These are phyloP conservation scores for Drosophila sordidula DNA, from an alignment of 2,888 invertebrate species.

Conservation along the genomic window DNA sequence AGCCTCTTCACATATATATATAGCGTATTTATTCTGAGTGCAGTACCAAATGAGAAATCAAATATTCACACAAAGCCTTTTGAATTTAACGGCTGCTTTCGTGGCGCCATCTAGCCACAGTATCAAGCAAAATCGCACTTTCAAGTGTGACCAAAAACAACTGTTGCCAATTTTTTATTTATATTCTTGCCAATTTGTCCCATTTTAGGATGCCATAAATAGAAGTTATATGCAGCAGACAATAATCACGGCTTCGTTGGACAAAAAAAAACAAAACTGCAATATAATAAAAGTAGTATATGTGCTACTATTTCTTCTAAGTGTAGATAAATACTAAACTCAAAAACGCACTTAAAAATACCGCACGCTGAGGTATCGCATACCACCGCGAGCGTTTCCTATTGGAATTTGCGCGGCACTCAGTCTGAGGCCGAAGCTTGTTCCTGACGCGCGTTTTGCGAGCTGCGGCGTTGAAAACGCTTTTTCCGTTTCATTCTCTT, in stretches of 20 bases:
- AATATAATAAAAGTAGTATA: neutral
- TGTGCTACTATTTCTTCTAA: neutral
- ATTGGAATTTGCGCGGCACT: constrained; percentile 59
- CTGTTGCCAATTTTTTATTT: neutral
- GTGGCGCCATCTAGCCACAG: constrained; percentile 46
- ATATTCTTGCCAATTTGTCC: neutral
- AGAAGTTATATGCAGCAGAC: neutral
- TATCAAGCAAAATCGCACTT: neutral
- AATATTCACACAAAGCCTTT: constrained; percentile 1
- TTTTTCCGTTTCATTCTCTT: constrained; percentile 65
- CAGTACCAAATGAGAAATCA: neutral
- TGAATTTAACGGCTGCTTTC: constrained; percentile 19
- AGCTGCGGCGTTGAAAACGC: constrained; percentile 64
- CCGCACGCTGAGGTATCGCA: constrained; percentile 16
- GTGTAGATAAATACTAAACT: constrained; percentile 24
- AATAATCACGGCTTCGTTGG: neutral
- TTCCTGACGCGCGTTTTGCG: constrained; percentile 84
- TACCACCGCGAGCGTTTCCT: constrained; percentile 24
- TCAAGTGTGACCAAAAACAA: constrained; percentile 35
- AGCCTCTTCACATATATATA: constrained; percentile 18
- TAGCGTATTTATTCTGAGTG: neutral
- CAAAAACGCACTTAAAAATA: constrained; percentile 35
- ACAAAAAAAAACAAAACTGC: neutral
- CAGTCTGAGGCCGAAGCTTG: constrained; percentile 62
- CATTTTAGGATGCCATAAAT: constrained; percentile 5